These are phyloP conservation scores for Bacillus rossius DNA, from an alignment of 1,140 invertebrate species.

Conservation along the genomic window DNA sequence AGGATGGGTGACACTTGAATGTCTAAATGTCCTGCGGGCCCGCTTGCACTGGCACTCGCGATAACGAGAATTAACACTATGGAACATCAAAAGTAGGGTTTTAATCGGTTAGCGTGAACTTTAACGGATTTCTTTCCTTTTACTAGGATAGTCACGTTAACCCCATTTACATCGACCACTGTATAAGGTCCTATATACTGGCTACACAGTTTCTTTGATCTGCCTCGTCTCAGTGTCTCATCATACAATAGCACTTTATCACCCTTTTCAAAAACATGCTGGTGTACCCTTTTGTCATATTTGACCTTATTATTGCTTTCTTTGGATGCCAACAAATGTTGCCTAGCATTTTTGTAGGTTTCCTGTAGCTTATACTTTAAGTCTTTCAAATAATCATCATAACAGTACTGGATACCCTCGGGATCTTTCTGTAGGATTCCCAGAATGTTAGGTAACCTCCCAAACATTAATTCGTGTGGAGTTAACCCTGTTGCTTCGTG, in stretches of 20 bases:
- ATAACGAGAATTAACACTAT: background rate
- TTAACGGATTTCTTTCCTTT: background rate
- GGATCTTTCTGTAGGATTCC: background rate
- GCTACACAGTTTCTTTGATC: background rate
- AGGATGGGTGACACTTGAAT: no score
- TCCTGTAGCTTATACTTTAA: no score
- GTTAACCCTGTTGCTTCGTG: constrained; percentile 31
- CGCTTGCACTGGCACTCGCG: background rate
- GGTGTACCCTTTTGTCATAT: background rate
- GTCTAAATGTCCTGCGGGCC: background rate
- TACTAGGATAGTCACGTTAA: background rate
- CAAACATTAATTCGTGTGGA: constrained; percentile 33
- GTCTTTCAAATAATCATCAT: background rate
- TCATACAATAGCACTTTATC: background rate
- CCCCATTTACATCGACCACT: background rate
- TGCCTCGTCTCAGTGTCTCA: background rate
- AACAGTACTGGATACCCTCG: background rate
- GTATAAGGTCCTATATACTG: background rate
- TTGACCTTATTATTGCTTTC: no score
- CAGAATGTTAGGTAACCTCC: constrained; percentile 24
- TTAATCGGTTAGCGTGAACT: background rate
- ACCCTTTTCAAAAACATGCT: background rate
- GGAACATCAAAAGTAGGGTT: background rate
- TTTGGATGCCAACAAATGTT: background rate
- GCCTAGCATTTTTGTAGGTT: no score